phyloP scores from a whole-genome alignment of 2,888 invertebrate species.

The Hyles lineata region DNA sequence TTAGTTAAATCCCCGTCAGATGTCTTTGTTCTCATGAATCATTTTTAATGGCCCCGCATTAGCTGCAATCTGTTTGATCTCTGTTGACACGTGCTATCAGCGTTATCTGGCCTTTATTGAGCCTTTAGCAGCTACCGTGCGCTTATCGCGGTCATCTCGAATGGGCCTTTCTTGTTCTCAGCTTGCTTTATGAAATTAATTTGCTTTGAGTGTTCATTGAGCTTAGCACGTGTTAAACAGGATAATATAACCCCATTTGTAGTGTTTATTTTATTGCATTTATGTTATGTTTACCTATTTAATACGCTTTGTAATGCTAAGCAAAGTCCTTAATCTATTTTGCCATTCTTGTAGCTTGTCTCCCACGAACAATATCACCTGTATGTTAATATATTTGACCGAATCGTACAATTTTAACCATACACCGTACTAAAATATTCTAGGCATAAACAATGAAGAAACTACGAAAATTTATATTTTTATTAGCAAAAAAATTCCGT shows the following conservation, averaged over 20 bases:
- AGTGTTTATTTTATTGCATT: not conserved
- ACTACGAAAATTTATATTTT: too few relatives aligned
- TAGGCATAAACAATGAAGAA: too few relatives aligned
- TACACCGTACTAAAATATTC: too few relatives aligned
- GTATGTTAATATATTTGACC: too few relatives aligned
- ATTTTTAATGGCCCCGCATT: conserved; percentile 41
- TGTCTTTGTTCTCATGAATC: conserved; percentile 35
- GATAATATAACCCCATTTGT: not conserved
- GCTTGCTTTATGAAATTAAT: conserved; percentile 24
- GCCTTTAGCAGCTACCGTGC: conserved; percentile 33
- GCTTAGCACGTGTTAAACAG: not conserved
- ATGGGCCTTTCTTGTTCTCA: conserved; percentile 14
- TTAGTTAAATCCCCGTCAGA: not conserved
- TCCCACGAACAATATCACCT: too few relatives aligned
- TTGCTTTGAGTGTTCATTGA: not conserved
- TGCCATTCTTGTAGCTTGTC: too few relatives aligned
- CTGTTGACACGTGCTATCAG: conserved; percentile 38
- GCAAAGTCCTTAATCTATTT: too few relatives aligned
- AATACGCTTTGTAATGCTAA: too few relatives aligned
- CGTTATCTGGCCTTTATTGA: conserved; percentile 37
- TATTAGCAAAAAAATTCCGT: too few relatives aligned
- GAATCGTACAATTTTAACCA: too few relatives aligned
- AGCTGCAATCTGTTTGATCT: conserved; percentile 39
- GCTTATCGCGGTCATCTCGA: conserved; percentile 36
- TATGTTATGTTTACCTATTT: not conserved